These are phyloP conservation scores for Calliopsis andreniformis DNA, from an alignment of 1,140 invertebrate genomes.

Conservation along the genomic window DNA sequence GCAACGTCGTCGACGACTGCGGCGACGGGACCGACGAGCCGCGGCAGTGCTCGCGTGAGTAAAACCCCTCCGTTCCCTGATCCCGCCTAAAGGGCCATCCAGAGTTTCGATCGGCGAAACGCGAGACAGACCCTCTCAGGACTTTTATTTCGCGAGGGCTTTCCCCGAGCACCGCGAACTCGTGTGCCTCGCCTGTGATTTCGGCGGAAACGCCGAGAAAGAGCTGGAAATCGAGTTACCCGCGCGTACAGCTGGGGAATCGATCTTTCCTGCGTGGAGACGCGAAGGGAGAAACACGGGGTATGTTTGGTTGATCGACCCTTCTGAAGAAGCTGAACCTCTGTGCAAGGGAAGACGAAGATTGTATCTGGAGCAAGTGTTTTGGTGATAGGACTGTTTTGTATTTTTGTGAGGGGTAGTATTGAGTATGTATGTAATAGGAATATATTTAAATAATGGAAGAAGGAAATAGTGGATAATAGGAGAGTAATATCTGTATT, in stretches of 20 bases:
- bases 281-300: no score
- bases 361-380: no score
- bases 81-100: slow-evolving; percentile 12
- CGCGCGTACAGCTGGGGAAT: background rate
- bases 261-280: no score
- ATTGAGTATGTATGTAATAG: no score
- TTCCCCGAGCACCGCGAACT: background rate
- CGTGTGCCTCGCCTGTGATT: background rate
- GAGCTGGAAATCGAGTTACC: slow-evolving; percentile 9
- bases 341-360: no score
- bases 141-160: background rate
- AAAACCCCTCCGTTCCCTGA: slow-evolving; percentile 16
- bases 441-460: no score
- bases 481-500: no score
- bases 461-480: no score
- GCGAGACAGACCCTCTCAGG: background rate
- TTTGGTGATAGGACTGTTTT: no score
- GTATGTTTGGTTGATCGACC: no score
- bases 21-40: slow-evolving; percentile 92
- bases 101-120: slow-evolving; percentile 28
- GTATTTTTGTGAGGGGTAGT: no score
- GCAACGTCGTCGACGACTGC: slow-evolving; percentile 92
- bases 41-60: slow-evolving; percentile 93
- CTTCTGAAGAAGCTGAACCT: no score
- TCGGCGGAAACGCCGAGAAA: slow-evolving; percentile 1